Percentiles rank a stretch among this genome's conserved stretches.
Evolutionary conservation across 1,140 invertebrate species (phyloP).

Genomic region (Drosophila pallidifrons): DNA sequence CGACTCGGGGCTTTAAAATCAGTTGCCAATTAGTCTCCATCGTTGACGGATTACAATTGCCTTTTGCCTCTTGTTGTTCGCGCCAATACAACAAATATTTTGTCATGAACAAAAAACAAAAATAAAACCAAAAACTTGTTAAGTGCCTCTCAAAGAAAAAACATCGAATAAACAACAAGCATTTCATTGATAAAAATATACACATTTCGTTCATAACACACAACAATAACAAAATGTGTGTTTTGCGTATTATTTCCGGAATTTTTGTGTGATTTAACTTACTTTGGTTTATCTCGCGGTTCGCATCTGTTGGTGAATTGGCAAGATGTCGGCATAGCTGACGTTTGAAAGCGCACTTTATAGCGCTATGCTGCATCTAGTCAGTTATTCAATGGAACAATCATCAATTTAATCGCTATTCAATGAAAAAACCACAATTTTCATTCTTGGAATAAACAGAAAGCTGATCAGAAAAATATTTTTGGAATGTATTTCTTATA

Average conservation of each 20-base stretch:
- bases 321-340: conserved; percentile 85
- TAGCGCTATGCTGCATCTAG: conserved; percentile 84
- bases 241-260: conserved; percentile 30
- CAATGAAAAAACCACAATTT: not conserved
- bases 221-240: conserved; percentile 32
- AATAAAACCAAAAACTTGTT: conserved; percentile 55
- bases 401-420: conserved; percentile 25
- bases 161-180: conserved; percentile 61
- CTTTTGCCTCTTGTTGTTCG: conserved; percentile 41
- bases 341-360: conserved; percentile 69
- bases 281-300: conserved; percentile 22
- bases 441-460: not conserved
- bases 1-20: conserved; percentile 70
- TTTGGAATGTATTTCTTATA: not conserved
- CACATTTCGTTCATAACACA: conserved; percentile 29
- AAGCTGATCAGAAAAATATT: not conserved
- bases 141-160: conserved; percentile 53
- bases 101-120: not conserved
- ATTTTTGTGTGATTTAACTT: conserved; percentile 17
- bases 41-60: conserved; percentile 79
- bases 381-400: conserved; percentile 83
- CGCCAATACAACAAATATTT: conserved; percentile 23
- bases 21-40: conserved; percentile 84
- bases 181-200: conserved; percentile 76
- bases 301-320: conserved; percentile 77